phyloP scores from a whole-genome alignment of 2,888 invertebrate species.

The Drosophila villosipedis region DNA sequence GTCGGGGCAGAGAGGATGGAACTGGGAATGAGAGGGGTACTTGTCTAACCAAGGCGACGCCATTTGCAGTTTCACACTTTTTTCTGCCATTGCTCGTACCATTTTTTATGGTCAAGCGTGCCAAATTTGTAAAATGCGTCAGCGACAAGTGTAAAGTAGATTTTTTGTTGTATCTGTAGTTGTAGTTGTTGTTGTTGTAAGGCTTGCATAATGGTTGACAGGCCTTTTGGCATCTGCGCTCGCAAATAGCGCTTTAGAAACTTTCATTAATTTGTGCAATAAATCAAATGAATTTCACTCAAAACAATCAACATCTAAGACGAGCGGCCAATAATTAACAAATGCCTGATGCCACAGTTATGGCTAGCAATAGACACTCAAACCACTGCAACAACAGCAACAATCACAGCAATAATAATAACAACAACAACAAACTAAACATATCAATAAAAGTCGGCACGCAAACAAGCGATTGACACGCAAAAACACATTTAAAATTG shows the following conservation, averaged over 20 bases:
- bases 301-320: constrained; percentile 70
- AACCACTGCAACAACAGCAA: constrained; percentile 20
- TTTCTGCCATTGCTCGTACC: constrained; percentile 65
- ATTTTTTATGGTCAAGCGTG: constrained; percentile 80
- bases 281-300: constrained; percentile 79
- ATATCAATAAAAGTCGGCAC: constrained; percentile 79
- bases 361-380: constrained; percentile 27
- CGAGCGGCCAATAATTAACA: constrained; percentile 71
- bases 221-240: constrained; percentile 25
- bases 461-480: constrained; percentile 82
- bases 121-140: constrained; percentile 79
- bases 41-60: constrained; percentile 77
- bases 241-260: constrained; percentile 45
- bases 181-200: constrained; percentile 42
- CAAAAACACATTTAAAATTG: constrained; percentile 81
- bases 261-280: constrained; percentile 77
- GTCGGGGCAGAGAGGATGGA: not conserved
- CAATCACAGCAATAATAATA: constrained; percentile 36
- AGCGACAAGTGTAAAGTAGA: constrained; percentile 75
- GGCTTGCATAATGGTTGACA: constrained; percentile 61
- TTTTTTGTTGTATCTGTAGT: constrained; percentile 15
- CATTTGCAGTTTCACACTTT: constrained; percentile 80
- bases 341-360: constrained; percentile 45
- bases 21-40: constrained; percentile 1
- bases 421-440: constrained; percentile 45